These are phyloP conservation scores for Protobothrops flavoviridis DNA, from an alignment of 2,113 vertebrate species.

Conservation along the genomic window DNA sequence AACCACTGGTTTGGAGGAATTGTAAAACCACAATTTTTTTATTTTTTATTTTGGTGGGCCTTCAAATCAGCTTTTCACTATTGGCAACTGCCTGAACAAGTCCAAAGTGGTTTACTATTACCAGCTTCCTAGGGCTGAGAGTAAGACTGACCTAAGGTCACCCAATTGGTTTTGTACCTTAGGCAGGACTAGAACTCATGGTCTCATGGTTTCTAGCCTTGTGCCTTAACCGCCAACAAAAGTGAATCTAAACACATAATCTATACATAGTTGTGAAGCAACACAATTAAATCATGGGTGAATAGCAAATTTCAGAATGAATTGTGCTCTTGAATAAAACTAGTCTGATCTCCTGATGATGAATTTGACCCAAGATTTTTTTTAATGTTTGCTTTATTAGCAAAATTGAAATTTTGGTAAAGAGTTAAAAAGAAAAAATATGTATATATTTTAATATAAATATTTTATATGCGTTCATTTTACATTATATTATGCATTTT, in stretches of 20 bases:
- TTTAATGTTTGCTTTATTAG: neutral
- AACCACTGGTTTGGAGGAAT: neutral
- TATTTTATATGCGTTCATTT: neutral
- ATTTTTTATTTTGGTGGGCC: neutral
- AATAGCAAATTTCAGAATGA: neutral
- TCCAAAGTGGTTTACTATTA: neutral
- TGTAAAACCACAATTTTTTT: neutral
- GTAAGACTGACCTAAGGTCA: neutral
- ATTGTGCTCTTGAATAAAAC: neutral
- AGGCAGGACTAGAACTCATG: neutral
- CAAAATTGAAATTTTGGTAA: neutral
- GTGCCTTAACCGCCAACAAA: neutral
- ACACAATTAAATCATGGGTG: conserved; percentile 2
- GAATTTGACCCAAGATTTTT: neutral
- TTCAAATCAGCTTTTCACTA: neutral
- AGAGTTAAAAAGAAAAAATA: neutral
- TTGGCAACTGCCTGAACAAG: neutral
- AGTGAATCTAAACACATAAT: neutral
- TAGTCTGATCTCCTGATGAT: neutral
- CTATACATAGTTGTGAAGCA: neutral
- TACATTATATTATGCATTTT: neutral
- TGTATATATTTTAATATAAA: neutral
- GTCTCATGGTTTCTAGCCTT: neutral
- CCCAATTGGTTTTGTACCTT: neutral
- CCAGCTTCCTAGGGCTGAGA: neutral